phyloP scores from a whole-genome alignment of 2,888 invertebrate genomes.

The Acronicta aceris region DNA sequence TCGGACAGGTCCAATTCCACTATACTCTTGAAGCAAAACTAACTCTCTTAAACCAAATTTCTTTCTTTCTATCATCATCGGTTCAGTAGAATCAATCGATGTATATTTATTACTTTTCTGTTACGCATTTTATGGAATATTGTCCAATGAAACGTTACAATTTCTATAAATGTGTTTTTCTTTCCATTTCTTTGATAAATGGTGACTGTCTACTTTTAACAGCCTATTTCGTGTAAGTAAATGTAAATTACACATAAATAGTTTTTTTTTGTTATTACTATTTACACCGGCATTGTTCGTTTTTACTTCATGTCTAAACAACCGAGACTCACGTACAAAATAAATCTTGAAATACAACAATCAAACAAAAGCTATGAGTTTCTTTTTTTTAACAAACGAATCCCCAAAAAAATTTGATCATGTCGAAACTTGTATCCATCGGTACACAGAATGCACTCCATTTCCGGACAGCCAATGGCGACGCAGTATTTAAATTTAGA shows the following conservation, averaged over 20 bases:
- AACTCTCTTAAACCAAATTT: too few relatives aligned
- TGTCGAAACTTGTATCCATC: slow-evolving; percentile 58
- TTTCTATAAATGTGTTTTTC: slow-evolving; percentile 1
- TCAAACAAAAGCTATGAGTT: slow-evolving; percentile 25
- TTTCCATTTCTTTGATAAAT: slow-evolving; percentile 6
- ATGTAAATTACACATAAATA: slow-evolving; percentile 19
- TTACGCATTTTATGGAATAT: neutral
- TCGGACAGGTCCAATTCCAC: too few relatives aligned
- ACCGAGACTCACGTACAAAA: slow-evolving; percentile 44
- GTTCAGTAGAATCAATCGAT: neutral
- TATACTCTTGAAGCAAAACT: too few relatives aligned
- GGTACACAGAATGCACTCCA: slow-evolving; percentile 69
- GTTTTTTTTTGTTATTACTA: slow-evolving; percentile 10
- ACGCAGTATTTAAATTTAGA: slow-evolving; percentile 72
- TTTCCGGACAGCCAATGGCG: slow-evolving; percentile 68
- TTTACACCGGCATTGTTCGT: slow-evolving; percentile 5
- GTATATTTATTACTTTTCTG: slow-evolving; percentile 4
- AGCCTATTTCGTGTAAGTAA: slow-evolving; percentile 2
- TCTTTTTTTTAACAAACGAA: slow-evolving; percentile 37
- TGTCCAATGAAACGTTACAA: neutral
- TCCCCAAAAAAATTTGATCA: slow-evolving; percentile 46
- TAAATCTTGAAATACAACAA: slow-evolving; percentile 42
- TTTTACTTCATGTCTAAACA: slow-evolving; percentile 20
- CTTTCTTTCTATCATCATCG: too few relatives aligned
- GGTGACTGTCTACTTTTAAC: slow-evolving; percentile 14